These are phyloP conservation scores for Brachyptera putata DNA, from an alignment of 2,888 invertebrate species.

Conservation along the genomic window DNA sequence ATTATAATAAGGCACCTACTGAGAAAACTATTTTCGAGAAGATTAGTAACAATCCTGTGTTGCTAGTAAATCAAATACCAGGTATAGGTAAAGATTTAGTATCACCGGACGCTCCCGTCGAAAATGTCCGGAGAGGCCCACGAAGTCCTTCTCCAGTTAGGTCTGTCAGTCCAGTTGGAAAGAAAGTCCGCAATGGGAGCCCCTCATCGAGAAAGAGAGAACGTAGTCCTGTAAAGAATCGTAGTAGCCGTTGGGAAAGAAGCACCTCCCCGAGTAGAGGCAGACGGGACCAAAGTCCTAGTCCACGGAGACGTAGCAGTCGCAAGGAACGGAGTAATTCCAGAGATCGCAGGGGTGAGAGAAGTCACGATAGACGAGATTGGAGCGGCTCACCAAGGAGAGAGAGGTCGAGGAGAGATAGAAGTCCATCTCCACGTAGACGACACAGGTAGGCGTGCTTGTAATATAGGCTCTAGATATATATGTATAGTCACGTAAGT, in stretches of 20 bases:
- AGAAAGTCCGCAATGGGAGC: conserved; percentile 5
- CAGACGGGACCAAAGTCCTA: conserved; percentile 6
- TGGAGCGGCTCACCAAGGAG: conserved; percentile 19
- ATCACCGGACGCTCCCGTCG: background rate
- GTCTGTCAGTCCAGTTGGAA: background rate
- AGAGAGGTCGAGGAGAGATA: conserved; percentile 11
- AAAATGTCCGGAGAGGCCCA: conserved; percentile 3
- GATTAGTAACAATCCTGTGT: conserved; percentile 1
- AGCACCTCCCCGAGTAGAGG: conserved; percentile 13
- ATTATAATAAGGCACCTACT: background rate
- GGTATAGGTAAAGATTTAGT: conserved; percentile 12
- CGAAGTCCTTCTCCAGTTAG: conserved; percentile 21
- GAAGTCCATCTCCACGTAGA: conserved; percentile 15
- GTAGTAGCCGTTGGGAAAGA: background rate
- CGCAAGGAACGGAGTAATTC: conserved; percentile 3
- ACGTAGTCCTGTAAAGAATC: conserved; percentile 4
- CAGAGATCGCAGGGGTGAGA: background rate
- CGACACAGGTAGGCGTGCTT: conserved; percentile 3
- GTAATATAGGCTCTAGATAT: too few relatives aligned
- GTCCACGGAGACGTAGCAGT: conserved; percentile 1
- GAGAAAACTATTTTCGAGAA: conserved; percentile 5
- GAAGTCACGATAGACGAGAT: conserved; percentile 2
- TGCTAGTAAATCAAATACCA: conserved; percentile 3
- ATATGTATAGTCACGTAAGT: too few relatives aligned
- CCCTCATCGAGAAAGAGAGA: background rate